Evolutionary conservation across 2,113 vertebrate species (phyloP).

Genomic region (Eudorcas thomsonii): DNA sequence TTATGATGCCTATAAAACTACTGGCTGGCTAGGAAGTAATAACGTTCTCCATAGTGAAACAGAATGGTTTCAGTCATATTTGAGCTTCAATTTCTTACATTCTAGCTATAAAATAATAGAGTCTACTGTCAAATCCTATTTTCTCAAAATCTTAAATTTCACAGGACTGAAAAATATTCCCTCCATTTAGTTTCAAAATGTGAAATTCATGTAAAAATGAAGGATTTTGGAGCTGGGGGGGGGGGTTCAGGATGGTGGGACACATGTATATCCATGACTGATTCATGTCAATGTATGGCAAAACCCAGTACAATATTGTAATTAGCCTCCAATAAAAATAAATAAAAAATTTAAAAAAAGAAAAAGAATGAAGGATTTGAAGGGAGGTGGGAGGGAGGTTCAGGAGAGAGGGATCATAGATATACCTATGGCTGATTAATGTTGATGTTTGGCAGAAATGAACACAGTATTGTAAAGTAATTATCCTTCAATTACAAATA

Average conservation of each 20-base stretch:
- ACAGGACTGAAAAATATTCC: constrained; percentile 34
- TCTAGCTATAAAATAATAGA: constrained; percentile 45
- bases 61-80: neutral
- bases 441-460: neutral
- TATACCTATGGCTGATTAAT: neutral
- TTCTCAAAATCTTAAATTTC: constrained; percentile 33
- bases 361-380: neutral
- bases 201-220: constrained; percentile 8
- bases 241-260: neutral
- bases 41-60: constrained; percentile 15
- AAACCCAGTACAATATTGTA: neutral
- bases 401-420: neutral
- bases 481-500: neutral
- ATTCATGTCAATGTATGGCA: neutral
- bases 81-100: constrained; percentile 39
- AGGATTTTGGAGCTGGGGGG: neutral
- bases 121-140: constrained; percentile 13
- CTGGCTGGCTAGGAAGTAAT: constrained; percentile 5
- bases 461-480: neutral
- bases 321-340: neutral
- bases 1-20: constrained; percentile 33
- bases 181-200: constrained; percentile 18
- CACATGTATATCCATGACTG: neutral
- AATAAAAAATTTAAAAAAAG: neutral
- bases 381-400: neutral